Conservation (phyloP, 2,888 invertebrate genomes). For the Thymelicus acteon region DNA sequence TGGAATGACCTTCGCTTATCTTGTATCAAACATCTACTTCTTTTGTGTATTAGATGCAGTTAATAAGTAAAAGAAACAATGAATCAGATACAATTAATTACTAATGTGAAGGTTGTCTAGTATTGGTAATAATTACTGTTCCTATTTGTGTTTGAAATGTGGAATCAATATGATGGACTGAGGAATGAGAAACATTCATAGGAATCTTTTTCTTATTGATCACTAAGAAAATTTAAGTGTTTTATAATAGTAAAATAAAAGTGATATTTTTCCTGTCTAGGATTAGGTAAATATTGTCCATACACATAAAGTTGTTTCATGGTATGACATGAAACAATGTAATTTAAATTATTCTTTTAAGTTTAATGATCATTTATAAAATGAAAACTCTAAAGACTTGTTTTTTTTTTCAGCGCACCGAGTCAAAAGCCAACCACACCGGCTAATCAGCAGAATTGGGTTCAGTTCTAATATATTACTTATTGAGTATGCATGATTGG, state of each 20-base stretch:
- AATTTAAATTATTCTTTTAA: too few species aligned
- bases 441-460: constrained; percentile 79
- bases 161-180: too few species aligned
- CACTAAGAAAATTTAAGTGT: too few species aligned
- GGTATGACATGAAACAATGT: too few species aligned
- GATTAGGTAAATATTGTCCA: too few species aligned
- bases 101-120: background rate
- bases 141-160: background rate
- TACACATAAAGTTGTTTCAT: too few species aligned
- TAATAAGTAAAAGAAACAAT: constrained; percentile 1
- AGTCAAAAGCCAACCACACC: constrained; percentile 71
- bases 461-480: constrained; percentile 68
- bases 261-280: too few species aligned
- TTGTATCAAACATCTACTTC: background rate
- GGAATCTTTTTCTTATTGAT: too few species aligned
- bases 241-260: too few species aligned
- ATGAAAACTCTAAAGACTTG: background rate
- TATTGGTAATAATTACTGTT: background rate
- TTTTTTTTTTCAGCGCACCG: constrained; percentile 57
- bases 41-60: constrained; percentile 8
- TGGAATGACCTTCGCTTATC: background rate
- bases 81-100: constrained; percentile 1
- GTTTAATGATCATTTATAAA: too few species aligned
- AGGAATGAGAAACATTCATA: too few species aligned
- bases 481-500: constrained; percentile 52